phyloP scores from a whole-genome alignment of 1,140 invertebrate genomes.

The Himalopsyche phryganea region DNA sequence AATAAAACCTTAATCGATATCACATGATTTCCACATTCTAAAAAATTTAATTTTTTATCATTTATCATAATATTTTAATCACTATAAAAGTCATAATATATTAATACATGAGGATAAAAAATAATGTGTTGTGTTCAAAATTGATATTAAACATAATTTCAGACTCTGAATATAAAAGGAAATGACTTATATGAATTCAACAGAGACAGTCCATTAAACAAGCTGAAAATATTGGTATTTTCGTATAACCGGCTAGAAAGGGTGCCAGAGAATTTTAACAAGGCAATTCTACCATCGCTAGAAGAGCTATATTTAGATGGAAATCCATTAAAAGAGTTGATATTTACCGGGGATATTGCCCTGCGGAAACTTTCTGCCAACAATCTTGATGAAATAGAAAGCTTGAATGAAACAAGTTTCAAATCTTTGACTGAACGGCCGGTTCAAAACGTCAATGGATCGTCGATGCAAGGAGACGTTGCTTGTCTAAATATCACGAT shows the following conservation, averaged over 20 bases:
- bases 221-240: conserved; percentile 44
- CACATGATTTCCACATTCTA: too few species aligned
- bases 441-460: conserved; percentile 6
- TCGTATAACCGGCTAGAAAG: conserved; percentile 44
- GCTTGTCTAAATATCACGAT: conserved; percentile 44
- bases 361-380: conserved; percentile 45
- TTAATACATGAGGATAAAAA: too few species aligned
- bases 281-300: conserved; percentile 43
- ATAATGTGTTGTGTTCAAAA: too few species aligned
- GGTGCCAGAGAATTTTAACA: conserved; percentile 43
- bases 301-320: conserved; percentile 45
- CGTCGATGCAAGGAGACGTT: conserved; percentile 15
- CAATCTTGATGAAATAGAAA: conserved; percentile 39
- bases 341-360: conserved; percentile 47
- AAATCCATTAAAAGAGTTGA: conserved; percentile 45
- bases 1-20: too few species aligned
- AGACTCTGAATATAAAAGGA: conserved; percentile 46
- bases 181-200: conserved; percentile 45
- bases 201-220: conserved; percentile 40
- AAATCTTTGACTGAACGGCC: conserved; percentile 45
- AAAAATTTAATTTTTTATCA: too few species aligned
- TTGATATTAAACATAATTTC: too few species aligned
- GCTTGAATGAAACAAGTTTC: conserved; percentile 44
- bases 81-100: too few species aligned
- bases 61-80: too few species aligned